These are phyloP conservation scores for Orius insidiosus DNA, from an alignment of 1,140 invertebrate species.

Conservation along the genomic window DNA sequence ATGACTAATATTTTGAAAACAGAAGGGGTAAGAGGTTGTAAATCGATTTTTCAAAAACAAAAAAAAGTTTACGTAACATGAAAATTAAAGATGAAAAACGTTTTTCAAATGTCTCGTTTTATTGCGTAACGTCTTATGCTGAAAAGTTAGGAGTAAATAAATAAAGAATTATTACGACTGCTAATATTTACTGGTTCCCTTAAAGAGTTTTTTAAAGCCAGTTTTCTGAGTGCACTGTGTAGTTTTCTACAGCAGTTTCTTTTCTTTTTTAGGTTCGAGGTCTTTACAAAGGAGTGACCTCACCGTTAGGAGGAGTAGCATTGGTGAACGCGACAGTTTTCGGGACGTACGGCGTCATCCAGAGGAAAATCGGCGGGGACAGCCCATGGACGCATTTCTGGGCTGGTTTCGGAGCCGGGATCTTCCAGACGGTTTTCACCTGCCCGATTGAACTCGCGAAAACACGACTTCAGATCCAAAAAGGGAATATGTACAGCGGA, in stretches of 20 bases:
- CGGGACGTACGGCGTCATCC: conserved; percentile 68
- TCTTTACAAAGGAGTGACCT: conserved; percentile 66
- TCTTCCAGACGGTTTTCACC: conserved; percentile 63
- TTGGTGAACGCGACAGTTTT: conserved; percentile 82
- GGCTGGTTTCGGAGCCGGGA: conserved; percentile 54
- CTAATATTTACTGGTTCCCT: no score
- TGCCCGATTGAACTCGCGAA: conserved; percentile 78
- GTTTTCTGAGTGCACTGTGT: no score
- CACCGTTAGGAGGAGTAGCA: conserved; percentile 69
- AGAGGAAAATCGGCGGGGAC: conserved; percentile 36
- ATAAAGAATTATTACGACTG: no score
- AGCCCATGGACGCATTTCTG: conserved; percentile 43
- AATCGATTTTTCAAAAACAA: neutral
- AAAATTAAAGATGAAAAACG: no score
- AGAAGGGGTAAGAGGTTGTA: conserved; percentile 42
- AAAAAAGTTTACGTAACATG: no score
- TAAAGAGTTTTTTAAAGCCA: no score
- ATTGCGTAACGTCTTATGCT: no score
- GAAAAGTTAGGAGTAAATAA: no score
- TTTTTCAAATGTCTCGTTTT: no score
- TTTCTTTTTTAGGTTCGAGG: conserved; percentile 36
- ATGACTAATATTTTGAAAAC: conserved; percentile 50
- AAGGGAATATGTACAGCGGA: conserved; percentile 27
- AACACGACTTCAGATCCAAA: conserved; percentile 53
- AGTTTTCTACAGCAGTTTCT: no score